Percentiles rank a stretch among this genome's conserved stretches.
Conservation (phyloP, 30 jellyfish, hydroid and myxozoan species). For the Aurelia coerulea region DNA sequence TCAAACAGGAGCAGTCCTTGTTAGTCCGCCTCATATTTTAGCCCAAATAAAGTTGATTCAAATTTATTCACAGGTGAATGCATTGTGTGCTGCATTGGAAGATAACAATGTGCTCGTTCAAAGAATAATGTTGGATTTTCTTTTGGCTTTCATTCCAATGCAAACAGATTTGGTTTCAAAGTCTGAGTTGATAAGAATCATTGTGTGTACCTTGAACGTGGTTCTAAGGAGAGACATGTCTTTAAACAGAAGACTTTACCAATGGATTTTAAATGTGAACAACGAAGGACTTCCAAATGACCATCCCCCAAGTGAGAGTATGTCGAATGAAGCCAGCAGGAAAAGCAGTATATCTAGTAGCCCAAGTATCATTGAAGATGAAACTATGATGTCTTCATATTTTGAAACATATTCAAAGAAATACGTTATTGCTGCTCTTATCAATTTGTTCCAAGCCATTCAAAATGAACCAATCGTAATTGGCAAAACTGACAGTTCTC, state of each 20-base stretch:
- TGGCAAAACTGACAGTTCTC: not conserved
- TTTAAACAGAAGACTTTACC: conserved; percentile 86
- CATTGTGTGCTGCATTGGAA: conserved; percentile 86
- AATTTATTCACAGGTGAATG: conserved; percentile 74
- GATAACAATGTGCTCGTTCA: conserved; percentile 87
- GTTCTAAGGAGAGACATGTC: conserved; percentile 97
- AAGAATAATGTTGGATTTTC: conserved; percentile 87
- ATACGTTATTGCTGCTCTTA: conserved; percentile 83
- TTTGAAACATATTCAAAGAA: conserved; percentile 74
- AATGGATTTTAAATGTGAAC: conserved; percentile 79
- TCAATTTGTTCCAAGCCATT: conserved; percentile 36
- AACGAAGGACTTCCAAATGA: not conserved
- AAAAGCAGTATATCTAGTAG: conserved; percentile 42
- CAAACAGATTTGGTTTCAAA: conserved; percentile 38
- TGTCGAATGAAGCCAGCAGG: conserved; percentile 31
- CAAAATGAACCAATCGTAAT: not conserved
- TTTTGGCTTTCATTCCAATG: conserved; percentile 72
- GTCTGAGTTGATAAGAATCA: conserved; percentile 59
- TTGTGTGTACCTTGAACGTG: conserved; percentile 81
- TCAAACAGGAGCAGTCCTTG: too few relatives aligned
- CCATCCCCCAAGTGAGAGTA: conserved; percentile 28
- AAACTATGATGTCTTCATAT: conserved; percentile 41
- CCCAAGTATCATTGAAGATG: conserved; percentile 38
- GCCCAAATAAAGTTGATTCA: too few relatives aligned
- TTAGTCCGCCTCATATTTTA: too few relatives aligned